These are phyloP conservation scores for Stegastes partitus DNA, from an alignment of 2,113 vertebrate genomes.

Conservation along the genomic window DNA sequence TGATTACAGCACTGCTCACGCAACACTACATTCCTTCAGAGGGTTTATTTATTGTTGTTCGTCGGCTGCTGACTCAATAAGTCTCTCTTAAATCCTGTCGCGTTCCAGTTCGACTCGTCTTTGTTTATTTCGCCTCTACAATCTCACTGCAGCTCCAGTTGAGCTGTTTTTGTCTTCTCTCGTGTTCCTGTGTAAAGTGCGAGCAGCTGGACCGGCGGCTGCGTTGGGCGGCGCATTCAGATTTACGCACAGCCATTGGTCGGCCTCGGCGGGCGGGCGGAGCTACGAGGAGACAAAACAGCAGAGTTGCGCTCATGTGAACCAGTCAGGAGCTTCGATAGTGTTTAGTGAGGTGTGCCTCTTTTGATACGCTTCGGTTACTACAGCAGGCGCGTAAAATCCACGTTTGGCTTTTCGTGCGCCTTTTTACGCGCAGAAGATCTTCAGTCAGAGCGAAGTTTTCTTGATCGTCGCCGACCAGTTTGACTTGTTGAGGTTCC, in stretches of 20 bases:
- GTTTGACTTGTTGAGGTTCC: background rate
- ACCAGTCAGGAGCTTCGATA: slow-evolving; percentile 36
- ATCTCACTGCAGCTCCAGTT: background rate
- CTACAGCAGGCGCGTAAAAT: background rate
- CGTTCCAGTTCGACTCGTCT: background rate
- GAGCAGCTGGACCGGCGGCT: slow-evolving; percentile 4
- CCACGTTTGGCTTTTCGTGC: background rate
- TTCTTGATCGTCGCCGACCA: background rate
- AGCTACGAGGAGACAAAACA: slow-evolving; percentile 48
- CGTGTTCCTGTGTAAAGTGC: background rate
- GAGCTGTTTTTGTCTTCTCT: slow-evolving; percentile 44
- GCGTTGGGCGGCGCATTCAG: slow-evolving; percentile 10
- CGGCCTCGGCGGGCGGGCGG: slow-evolving; percentile 42
- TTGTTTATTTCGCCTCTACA: background rate
- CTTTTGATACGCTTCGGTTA: background rate
- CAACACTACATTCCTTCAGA: too few relatives aligned
- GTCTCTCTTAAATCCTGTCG: background rate
- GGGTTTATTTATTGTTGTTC: background rate
- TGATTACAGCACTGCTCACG: too few relatives aligned
- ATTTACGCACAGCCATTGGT: slow-evolving; percentile 36
- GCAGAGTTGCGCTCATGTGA: slow-evolving; percentile 17
- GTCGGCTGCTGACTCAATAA: background rate
- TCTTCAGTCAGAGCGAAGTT: background rate
- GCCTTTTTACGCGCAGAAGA: slow-evolving; percentile 4
- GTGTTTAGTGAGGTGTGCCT: too few relatives aligned